These are phyloP conservation scores for Phalloptychus januarius DNA, from an alignment of 2,797 vertebrate genomes.

Conservation along the genomic window DNA sequence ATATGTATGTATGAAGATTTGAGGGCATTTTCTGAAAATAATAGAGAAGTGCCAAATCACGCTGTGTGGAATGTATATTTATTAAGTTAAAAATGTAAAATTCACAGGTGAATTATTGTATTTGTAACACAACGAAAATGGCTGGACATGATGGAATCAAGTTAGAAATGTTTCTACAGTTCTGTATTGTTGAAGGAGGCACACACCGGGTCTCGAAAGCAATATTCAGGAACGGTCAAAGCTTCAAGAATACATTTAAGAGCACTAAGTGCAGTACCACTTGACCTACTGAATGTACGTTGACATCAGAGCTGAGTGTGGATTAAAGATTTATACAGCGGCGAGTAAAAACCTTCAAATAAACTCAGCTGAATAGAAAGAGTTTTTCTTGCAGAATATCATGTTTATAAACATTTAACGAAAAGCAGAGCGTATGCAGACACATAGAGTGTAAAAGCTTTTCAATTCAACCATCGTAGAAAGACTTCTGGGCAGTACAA, in stretches of 20 bases:
- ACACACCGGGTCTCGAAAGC: slow-evolving; percentile 52
- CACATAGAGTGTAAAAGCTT: slow-evolving; percentile 61
- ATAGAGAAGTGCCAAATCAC: slow-evolving; percentile 20
- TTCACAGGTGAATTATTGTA: slow-evolving; percentile 45
- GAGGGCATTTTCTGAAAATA: slow-evolving; percentile 14
- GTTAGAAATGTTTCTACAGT: slow-evolving; percentile 39
- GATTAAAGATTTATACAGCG: slow-evolving; percentile 37
- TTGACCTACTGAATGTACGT: slow-evolving; percentile 31
- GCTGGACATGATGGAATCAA: slow-evolving; percentile 27
- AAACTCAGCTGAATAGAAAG: slow-evolving; percentile 17
- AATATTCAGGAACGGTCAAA: slow-evolving; percentile 47
- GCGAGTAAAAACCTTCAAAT: slow-evolving; percentile 16
- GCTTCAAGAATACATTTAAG: slow-evolving; percentile 27
- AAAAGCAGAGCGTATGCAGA: slow-evolving; percentile 39
- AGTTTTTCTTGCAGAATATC: not conserved
- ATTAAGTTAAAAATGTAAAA: slow-evolving; percentile 61
- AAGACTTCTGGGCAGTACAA: slow-evolving; percentile 48
- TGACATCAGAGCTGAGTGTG: slow-evolving; percentile 22
- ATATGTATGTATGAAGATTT: not conserved
- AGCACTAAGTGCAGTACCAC: slow-evolving; percentile 30
- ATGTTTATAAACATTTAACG: slow-evolving; percentile 8
- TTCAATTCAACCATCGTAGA: slow-evolving; percentile 50
- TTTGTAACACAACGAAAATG: slow-evolving; percentile 28
- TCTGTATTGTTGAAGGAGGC: slow-evolving; percentile 52
- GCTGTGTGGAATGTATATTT: slow-evolving; percentile 58